Base-by-base conservation (phyloP, 2,888 invertebrate genomes). In the Agrotis ipsilon region DNA sequence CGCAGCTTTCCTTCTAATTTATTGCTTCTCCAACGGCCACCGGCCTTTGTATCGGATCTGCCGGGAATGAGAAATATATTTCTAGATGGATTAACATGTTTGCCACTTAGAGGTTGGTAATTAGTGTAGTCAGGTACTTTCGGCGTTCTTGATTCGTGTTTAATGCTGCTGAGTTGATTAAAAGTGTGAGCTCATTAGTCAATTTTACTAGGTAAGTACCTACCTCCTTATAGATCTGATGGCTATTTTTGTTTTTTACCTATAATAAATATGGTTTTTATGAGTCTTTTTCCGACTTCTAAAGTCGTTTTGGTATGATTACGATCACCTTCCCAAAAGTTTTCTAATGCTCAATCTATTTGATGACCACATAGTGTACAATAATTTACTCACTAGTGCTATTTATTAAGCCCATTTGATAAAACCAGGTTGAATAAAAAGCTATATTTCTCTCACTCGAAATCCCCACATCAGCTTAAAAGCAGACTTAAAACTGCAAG, bases 1-100 rank as follows among this genome's bases (percentile, higher is more conserved):
- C 93, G 94, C 93, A 94, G 95, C 96, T 95, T 96, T 95, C 93
- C 95, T 85, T 90, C 93, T 95, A 95, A 96, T 96, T 96, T 96
- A 96, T 96, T 88, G 91, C 94, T 92, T 85, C 91, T 95, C 94
- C 93, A 93, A 92, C 94, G 95, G 94, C 93, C 88, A 95, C 92
- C 94, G 94, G 94, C 93, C 94, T 94, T 93, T 95, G 95, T 96
- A 95, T 95, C 94, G 94, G 93, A 94, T 94, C 92, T 93, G 92
- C 89, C 86, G 89, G 91, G 91, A 92, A 93, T 92, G 93, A 93
- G 93, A 93, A 93, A 94, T 94, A 94, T 95, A 95, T 94, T 94
- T 93, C 93, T 92, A 87, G 91, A 92, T 89, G 93, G 94, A 95
- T 95, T 95, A 95, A 93, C 93, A 92, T 94, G 92, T 92, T 92